Conservation (phyloP, 2,888 invertebrate genomes). For the Cheilosia pagana region DNA sequence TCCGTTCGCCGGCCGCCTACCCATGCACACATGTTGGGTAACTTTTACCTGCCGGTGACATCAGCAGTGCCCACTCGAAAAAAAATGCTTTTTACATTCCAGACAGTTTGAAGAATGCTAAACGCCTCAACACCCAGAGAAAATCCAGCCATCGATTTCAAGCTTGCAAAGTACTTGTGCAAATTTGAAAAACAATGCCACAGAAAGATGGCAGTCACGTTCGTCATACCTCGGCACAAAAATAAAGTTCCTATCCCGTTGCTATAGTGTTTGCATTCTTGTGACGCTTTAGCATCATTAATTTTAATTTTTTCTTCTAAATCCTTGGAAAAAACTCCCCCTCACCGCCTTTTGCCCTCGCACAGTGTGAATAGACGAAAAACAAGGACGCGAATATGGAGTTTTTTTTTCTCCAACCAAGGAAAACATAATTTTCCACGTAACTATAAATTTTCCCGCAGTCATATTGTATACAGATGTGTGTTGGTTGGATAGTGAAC, state of each 20-base stretch:
- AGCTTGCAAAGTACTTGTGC: slow-evolving; percentile 15
- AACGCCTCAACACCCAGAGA: slow-evolving; percentile 1
- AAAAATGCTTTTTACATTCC: slow-evolving; percentile 58
- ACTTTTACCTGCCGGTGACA: slow-evolving; percentile 45
- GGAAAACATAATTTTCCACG: slow-evolving; percentile 18
- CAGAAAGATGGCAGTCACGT: slow-evolving; percentile 53
- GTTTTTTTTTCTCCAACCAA: slow-evolving; percentile 5
- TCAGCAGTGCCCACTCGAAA: slow-evolving; percentile 37
- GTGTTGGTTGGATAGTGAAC: background rate
- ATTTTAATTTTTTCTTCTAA: slow-evolving; percentile 41
- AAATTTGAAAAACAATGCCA: slow-evolving; percentile 22
- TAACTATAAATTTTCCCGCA: slow-evolving; percentile 50
- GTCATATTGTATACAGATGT: background rate
- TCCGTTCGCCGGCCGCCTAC: background rate
- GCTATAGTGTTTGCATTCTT: slow-evolving; percentile 52
- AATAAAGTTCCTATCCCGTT: slow-evolving; percentile 30
- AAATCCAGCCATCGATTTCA: slow-evolving; percentile 36
- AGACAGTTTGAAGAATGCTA: slow-evolving; percentile 51
- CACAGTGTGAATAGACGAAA: slow-evolving; percentile 22
- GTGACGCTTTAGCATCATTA: slow-evolving; percentile 47
- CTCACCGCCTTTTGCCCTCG: slow-evolving; percentile 38
- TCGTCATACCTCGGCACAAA: background rate
- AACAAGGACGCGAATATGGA: slow-evolving; percentile 37
- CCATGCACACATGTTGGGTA: background rate
- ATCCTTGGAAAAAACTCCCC: slow-evolving; percentile 56